Conservation (phyloP, 2,113 vertebrate genomes). For the Hydrolagus affinis region DNA sequence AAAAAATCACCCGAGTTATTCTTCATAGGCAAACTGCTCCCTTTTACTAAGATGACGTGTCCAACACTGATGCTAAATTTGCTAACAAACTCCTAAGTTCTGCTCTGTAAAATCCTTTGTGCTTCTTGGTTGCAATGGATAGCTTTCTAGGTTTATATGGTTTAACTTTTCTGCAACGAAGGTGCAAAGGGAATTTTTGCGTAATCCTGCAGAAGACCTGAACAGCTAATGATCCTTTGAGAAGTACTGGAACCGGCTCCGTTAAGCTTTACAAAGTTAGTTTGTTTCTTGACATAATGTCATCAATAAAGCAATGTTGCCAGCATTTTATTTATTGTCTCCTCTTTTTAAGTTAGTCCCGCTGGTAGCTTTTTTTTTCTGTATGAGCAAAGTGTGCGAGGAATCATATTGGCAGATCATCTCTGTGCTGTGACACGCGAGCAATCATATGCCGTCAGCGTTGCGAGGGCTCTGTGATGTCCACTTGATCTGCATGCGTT, state of each 20-base stretch:
- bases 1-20: too few relatives aligned
- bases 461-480: neutral
- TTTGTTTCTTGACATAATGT: neutral
- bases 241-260: neutral
- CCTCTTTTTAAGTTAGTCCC: neutral
- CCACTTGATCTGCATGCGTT: neutral
- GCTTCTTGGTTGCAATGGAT: neutral
- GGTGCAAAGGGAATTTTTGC: neutral
- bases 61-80: too few relatives aligned
- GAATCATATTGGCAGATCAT: neutral
- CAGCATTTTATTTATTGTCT: constrained; percentile 22
- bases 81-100: neutral
- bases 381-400: neutral
- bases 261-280: neutral
- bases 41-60: too few relatives aligned
- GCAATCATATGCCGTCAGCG: neutral
- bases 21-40: too few relatives aligned
- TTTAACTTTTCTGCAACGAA: neutral
- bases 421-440: neutral
- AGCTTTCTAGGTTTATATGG: neutral
- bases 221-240: neutral
- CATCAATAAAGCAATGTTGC: constrained; percentile 28
- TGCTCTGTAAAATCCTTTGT: neutral
- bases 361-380: neutral
- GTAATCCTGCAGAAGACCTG: neutral